Evolutionary conservation across 2,113 vertebrate species (phyloP).

Genomic region (Numida meleagris): DNA sequence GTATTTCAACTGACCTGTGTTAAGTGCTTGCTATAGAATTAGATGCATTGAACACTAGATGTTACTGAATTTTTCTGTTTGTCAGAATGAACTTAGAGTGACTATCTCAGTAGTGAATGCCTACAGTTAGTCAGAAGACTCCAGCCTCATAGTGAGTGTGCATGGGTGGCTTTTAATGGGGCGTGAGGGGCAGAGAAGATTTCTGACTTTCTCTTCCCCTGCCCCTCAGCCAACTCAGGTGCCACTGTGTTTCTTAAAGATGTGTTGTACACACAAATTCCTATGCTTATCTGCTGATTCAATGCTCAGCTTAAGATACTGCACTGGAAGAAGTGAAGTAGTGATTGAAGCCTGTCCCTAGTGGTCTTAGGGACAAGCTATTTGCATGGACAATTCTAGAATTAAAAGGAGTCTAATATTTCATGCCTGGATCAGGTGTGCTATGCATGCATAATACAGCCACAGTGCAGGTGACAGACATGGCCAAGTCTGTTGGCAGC

Average conservation of each 20-base stretch:
- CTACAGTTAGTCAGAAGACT: neutral
- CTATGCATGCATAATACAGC: neutral
- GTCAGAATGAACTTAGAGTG: neutral
- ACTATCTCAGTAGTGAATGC: neutral
- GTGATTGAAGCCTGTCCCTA: neutral
- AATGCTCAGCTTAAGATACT: neutral
- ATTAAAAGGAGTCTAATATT: neutral
- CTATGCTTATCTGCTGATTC: neutral
- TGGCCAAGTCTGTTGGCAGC: neutral
- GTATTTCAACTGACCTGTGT: neutral
- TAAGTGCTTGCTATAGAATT: neutral
- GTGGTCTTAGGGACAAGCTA: neutral
- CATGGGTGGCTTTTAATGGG: neutral
- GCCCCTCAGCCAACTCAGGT: neutral
- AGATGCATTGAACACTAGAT: neutral
- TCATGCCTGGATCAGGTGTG: neutral
- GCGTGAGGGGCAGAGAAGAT: neutral
- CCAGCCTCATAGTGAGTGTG: neutral
- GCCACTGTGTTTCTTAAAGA: neutral
- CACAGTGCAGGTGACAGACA: neutral
- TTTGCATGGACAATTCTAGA: neutral
- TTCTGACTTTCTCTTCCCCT: neutral
- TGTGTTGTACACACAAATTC: neutral
- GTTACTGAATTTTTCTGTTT: fast-evolving
- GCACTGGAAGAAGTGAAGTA: neutral